Base-by-base conservation (phyloP, 2,888 invertebrate species). In the Synergus gifuensis region DNA sequence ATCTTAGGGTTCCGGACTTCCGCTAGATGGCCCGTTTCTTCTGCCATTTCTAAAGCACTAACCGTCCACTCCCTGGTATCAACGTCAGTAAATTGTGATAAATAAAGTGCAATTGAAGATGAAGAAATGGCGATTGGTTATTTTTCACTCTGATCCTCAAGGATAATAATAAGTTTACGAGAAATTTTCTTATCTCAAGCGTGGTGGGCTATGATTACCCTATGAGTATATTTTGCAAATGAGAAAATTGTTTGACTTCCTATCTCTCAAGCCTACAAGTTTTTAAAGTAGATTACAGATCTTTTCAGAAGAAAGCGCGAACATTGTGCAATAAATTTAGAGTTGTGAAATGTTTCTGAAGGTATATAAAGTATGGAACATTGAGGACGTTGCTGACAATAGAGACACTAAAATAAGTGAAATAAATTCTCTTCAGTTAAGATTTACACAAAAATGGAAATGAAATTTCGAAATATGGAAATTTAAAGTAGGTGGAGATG, bases 21-120 rank as follows among this genome's bases (percentile, higher is more conserved):
- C n/a, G n/a, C n/a, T n/a, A n/a, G n/a, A n/a, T n/a, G n/a, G n/a
- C n/a, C n/a, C n/a, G n/a, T n/a, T n/a, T n/a, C n/a, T n/a, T n/a
- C n/a, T n/a, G n/a, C n/a, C n/a, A n/a, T n/a, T n/a, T n/a, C n/a
- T n/a, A n/a, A n/a, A n/a, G n/a, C n/a, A n/a, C n/a, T n/a, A n/a
- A n/a, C n/a, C n/a, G n/a, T n/a, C n/a, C n/a, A n/a, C n/a, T n/a
- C n/a, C n/a, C n/a, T n/a, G n/a, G 89, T 88, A 91, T 91, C 91
- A 91, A 90, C 86, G 90, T 90, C 91, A 87, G 87, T 86, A 90
- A 91, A 91, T 90, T 89, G 90, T 91, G 90, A 91, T 91, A 91
- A 90, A 91, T 91, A 91, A 91, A 90, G 90, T 89, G 88, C 89
- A 90, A 90, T 90, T 90, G 89, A 88, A 86, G 88, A 83, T 80